phyloP scores from a whole-genome alignment of 2,797 vertebrate species.

The Trematomus bernacchii region DNA sequence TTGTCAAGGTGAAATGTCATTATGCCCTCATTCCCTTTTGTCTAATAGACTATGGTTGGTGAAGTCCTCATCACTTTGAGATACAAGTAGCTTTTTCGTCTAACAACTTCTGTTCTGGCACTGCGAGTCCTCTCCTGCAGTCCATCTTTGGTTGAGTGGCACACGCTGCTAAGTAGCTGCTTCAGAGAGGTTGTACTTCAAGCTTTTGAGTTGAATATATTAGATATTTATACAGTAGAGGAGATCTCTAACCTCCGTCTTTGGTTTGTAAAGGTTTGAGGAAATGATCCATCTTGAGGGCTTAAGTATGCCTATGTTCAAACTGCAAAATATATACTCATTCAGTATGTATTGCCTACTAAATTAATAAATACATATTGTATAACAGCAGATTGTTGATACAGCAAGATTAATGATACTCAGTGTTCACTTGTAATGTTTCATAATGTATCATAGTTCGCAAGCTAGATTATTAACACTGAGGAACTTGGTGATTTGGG shows the following conservation, averaged over 20 bases:
- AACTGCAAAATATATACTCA: too few relatives aligned
- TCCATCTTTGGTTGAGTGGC: constrained; percentile 2
- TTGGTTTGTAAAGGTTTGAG: not conserved
- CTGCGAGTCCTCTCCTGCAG: not conserved
- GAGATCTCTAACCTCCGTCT: not conserved
- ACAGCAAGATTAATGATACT: not conserved
- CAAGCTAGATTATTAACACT: not conserved
- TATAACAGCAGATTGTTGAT: too few relatives aligned
- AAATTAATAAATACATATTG: too few relatives aligned
- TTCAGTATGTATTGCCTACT: too few relatives aligned
- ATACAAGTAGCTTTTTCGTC: not conserved
- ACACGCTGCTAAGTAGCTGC: constrained; percentile 7
- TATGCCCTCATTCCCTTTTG: constrained; percentile 31
- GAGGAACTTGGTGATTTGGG: not conserved
- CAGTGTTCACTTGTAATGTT: not conserved
- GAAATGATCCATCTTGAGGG: not conserved
- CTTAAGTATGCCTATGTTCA: too few relatives aligned
- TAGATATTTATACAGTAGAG: too few relatives aligned
- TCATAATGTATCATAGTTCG: not conserved
- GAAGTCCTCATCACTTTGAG: constrained; percentile 6
- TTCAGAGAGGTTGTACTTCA: constrained; percentile 8
- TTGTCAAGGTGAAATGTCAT: constrained; percentile 6
- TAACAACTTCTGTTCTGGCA: not conserved
- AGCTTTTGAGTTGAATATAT: not conserved
- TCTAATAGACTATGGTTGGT: constrained; percentile 1